Percentiles rank a stretch among this genome's conserved stretches.
Evolutionary conservation across 2,888 invertebrate genomes (phyloP).

Genomic region (Mechanitis messenoides): DNA sequence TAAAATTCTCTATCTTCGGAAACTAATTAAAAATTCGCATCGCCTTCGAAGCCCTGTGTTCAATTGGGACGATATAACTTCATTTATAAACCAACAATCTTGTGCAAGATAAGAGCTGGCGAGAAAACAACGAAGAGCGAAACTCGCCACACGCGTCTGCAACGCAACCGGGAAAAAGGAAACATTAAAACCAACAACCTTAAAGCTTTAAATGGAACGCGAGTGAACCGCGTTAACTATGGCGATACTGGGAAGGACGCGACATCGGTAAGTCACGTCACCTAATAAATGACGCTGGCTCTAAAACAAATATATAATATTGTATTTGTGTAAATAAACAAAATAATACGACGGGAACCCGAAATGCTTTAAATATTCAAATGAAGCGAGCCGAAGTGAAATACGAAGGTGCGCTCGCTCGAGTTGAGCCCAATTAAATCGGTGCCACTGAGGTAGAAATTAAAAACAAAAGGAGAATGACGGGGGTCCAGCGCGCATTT

Average conservation of each 20-base stretch:
- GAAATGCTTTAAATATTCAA: slow-evolving; percentile 77
- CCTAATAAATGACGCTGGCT: slow-evolving; percentile 71
- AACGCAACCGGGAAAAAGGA: slow-evolving; percentile 56
- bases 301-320: slow-evolving; percentile 75
- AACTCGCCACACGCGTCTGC: slow-evolving; percentile 67
- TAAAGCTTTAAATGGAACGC: slow-evolving; percentile 73
- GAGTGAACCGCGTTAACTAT: slow-evolving; percentile 74
- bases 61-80: slow-evolving; percentile 75
- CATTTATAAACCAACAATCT: slow-evolving; percentile 76
- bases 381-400: slow-evolving; percentile 75
- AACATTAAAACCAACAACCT: slow-evolving; percentile 60
- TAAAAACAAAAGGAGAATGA: slow-evolving; percentile 76
- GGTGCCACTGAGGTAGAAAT: slow-evolving; percentile 78
- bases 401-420: slow-evolving; percentile 74
- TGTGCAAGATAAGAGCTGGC: slow-evolving; percentile 71
- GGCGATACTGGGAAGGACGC: slow-evolving; percentile 75
- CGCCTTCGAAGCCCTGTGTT: slow-evolving; percentile 66
- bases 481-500: slow-evolving; percentile 71
- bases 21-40: slow-evolving; percentile 77
- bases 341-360: slow-evolving; percentile 69
- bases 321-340: slow-evolving; percentile 69
- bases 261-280: slow-evolving; percentile 76
- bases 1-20: slow-evolving; percentile 74
- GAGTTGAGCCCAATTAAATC: slow-evolving; percentile 76
- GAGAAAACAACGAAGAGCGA: slow-evolving; percentile 75